Evolutionary conservation across 2,113 vertebrate species (phyloP).

Genomic region (Hippocampus abdominalis): DNA sequence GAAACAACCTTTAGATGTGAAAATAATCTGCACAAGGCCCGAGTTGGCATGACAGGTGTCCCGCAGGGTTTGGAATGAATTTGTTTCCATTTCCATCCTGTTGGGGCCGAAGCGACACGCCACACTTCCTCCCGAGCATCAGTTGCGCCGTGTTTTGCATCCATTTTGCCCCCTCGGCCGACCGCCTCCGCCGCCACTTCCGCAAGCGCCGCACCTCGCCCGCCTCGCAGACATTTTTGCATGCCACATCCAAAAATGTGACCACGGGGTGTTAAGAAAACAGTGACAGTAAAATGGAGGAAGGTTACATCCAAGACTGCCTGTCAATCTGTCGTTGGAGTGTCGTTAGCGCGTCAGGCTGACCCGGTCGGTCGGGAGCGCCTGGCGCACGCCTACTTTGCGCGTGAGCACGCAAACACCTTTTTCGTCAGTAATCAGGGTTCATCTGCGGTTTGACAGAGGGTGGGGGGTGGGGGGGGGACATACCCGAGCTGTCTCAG

Average conservation of each 20-base stretch:
- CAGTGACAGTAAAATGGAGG: conserved; percentile 32
- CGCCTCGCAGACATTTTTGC: conserved; percentile 61
- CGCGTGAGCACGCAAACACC: conserved; percentile 3
- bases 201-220: conserved; percentile 5
- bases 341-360: conserved; percentile 21
- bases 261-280: conserved; percentile 45
- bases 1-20: too few relatives aligned
- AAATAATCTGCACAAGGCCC: too few relatives aligned
- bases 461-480: background rate
- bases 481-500: conserved; percentile 36
- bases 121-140: conserved; percentile 58
- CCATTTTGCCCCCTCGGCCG: conserved; percentile 53
- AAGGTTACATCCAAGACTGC: background rate
- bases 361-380: conserved; percentile 6
- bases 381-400: conserved; percentile 8
- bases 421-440: conserved; percentile 29
- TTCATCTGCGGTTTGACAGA: conserved; percentile 56
- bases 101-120: conserved; percentile 24
- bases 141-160: conserved; percentile 74
- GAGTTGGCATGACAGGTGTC: conserved; percentile 40
- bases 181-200: conserved; percentile 42
- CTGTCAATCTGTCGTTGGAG: conserved; percentile 32
- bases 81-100: conserved; percentile 61
- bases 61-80: conserved; percentile 49
- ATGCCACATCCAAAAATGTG: conserved; percentile 27